phyloP scores from a whole-genome alignment of 2,113 vertebrate genomes.

The Mormoops blainvillei region DNA sequence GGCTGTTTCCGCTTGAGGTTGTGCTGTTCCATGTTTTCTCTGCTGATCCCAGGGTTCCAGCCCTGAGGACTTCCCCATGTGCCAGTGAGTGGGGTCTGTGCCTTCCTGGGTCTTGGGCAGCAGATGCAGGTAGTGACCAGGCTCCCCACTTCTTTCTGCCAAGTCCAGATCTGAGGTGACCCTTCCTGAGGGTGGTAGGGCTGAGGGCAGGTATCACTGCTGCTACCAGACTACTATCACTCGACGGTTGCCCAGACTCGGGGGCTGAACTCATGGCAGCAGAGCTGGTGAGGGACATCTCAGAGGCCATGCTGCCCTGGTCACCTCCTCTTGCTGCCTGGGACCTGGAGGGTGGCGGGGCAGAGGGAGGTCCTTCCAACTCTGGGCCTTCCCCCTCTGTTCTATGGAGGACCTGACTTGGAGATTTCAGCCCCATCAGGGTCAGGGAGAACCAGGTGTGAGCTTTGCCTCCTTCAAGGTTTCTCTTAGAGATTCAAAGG shows the following conservation, averaged over 20 bases:
- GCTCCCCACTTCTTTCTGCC: background rate
- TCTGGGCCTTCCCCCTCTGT: background rate
- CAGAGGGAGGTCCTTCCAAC: background rate
- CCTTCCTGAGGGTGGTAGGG: background rate
- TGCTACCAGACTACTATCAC: background rate
- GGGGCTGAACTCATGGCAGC: background rate
- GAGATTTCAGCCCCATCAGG: background rate
- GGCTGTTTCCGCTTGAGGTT: background rate
- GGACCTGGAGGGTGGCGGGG: background rate
- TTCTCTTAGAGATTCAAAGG: background rate
- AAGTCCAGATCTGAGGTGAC: background rate
- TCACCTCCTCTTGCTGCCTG: background rate
- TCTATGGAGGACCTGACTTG: background rate
- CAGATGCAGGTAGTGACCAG: background rate
- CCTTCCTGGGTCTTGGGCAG: background rate
- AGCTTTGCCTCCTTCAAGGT: accelerated
- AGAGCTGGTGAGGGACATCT: background rate
- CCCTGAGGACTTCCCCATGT: background rate
- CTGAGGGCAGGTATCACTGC: background rate
- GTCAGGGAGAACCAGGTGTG: conserved; percentile 41
- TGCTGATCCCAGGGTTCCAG: background rate
- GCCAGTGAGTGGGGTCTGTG: background rate
- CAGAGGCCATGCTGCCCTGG: too few relatives aligned
- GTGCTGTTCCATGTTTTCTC: background rate
- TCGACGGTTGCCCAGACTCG: accelerated